phyloP scores from a whole-genome alignment of 2,797 vertebrate species.

The Argya squamiceps region DNA sequence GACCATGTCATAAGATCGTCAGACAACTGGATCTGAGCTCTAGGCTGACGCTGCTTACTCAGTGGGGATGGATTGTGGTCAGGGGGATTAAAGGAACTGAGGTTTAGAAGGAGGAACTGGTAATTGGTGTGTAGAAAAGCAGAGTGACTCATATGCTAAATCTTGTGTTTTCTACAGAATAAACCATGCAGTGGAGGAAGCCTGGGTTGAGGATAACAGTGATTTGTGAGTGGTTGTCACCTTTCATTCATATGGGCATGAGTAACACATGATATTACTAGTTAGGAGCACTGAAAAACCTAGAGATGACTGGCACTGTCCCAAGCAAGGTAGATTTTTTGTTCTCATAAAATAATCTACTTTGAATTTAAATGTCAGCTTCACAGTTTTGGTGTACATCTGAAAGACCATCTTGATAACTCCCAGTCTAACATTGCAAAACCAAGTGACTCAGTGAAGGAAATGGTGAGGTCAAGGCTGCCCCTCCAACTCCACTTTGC shows the following conservation, averaged over 20 bases:
- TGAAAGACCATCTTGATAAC: not conserved
- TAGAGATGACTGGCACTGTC: not conserved
- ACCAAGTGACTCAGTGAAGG: not conserved
- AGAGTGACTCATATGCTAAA: not conserved
- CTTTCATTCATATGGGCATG: not conserved
- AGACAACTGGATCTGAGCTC: not conserved
- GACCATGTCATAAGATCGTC: not conserved
- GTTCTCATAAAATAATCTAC: not conserved
- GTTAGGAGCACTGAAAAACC: not conserved
- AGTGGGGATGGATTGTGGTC: not conserved
- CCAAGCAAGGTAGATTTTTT: not conserved
- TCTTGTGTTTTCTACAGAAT: not conserved
- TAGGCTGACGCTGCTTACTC: not conserved
- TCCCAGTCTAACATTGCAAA: not conserved
- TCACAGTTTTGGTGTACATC: not conserved
- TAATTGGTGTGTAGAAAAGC: not conserved
- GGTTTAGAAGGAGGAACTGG: slow-evolving; percentile 21
- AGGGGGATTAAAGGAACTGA: slow-evolving; percentile 2
- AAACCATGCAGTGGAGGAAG: not conserved
- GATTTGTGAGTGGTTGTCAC: not conserved
- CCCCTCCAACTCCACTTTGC: fast-evolving
- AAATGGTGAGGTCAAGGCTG: not conserved
- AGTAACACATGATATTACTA: not conserved
- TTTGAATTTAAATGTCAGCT: not conserved
- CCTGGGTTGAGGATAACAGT: not conserved